These are phyloP conservation scores for Phoebastria nigripes DNA, from an alignment of 2,797 vertebrate genomes.

Conservation along the genomic window DNA sequence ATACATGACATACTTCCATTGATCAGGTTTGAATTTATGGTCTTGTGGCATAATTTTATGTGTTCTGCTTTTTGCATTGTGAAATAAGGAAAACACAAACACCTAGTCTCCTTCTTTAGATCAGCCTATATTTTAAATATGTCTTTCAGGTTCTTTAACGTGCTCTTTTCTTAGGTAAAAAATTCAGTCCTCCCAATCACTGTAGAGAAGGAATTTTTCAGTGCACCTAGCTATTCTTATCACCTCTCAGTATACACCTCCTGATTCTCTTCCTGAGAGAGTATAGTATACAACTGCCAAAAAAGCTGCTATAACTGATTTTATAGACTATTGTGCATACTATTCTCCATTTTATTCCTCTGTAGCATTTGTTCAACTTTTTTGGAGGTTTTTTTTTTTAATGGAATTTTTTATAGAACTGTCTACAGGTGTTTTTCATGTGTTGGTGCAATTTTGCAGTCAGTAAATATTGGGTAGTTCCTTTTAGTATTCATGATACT, in stretches of 20 bases:
- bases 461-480: background rate
- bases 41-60: background rate
- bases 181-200: background rate
- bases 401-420: background rate
- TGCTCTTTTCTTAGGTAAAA: background rate
- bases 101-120: background rate
- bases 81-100: background rate
- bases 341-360: background rate
- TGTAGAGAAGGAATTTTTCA: background rate
- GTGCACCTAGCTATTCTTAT: background rate
- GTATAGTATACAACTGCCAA: background rate
- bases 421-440: background rate
- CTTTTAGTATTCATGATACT: background rate
- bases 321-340: background rate
- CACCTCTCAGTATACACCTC: background rate
- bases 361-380: background rate
- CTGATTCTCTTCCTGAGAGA: background rate
- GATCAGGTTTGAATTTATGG: background rate
- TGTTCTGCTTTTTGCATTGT: background rate
- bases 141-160: background rate
- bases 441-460: background rate
- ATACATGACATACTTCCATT: background rate
- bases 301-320: background rate
- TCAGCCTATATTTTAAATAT: background rate
- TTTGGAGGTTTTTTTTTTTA: background rate